Conservation (phyloP, 2,797 vertebrate genomes). For the Poeciliopsis paucimaculata region DNA sequence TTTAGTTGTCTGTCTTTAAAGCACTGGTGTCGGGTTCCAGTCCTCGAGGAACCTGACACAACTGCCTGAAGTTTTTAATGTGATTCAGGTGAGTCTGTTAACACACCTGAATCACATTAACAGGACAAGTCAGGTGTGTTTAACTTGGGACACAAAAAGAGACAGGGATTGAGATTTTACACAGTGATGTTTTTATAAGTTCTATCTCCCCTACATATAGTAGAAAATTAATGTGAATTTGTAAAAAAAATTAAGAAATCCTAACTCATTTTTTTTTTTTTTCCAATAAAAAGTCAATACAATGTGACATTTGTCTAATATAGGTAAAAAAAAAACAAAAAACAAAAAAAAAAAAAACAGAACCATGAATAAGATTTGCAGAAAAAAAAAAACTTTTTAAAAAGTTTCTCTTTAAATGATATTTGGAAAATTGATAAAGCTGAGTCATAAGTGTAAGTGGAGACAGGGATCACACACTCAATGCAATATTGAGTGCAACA, state of each 20-base stretch:
- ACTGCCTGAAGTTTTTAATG: not conserved
- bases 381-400: not conserved
- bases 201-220: not conserved
- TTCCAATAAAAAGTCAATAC: not conserved
- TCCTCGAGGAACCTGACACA: not conserved
- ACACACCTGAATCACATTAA: not conserved
- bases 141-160: not conserved
- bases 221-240: not conserved
- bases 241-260: not conserved
- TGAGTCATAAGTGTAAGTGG: too few relatives aligned
- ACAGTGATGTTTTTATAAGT: not conserved
- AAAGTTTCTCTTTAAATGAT: constrained; percentile 14
- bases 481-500: too few relatives aligned
- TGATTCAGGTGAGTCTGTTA: not conserved
- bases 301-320: not conserved
- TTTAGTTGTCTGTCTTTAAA: not conserved
- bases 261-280: not conserved
- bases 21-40: not conserved
- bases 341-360: not conserved
- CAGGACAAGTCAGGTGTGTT: not conserved
- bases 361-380: not conserved
- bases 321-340: not conserved
- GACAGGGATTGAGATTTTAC: not conserved
- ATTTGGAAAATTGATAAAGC: not conserved
- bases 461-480: too few relatives aligned